phyloP scores from a whole-genome alignment of 1,140 invertebrate genomes.

The Teleogryllus occipitalis region DNA sequence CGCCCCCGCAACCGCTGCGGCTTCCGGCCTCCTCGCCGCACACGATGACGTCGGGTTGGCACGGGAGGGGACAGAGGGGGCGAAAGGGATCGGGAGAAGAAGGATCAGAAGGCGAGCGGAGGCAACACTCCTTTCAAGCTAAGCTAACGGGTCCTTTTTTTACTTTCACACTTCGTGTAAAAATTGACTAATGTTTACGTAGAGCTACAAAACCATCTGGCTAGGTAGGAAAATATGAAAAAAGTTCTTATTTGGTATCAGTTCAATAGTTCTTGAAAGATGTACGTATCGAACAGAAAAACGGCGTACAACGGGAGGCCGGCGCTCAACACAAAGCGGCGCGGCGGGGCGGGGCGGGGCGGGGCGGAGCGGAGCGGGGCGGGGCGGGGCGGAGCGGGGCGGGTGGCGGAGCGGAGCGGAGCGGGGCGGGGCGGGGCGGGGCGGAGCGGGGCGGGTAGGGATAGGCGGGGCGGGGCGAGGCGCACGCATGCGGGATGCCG shows the following conservation, averaged over 20 bases:
- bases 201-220: neutral
- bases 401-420: too few relatives aligned
- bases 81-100: neutral
- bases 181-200: neutral
- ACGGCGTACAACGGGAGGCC: neutral
- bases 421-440: too few relatives aligned
- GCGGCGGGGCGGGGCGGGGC: too few relatives aligned
- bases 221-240: neutral
- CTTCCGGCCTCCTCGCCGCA: too few relatives aligned
- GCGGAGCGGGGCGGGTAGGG: too few relatives aligned
- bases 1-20: too few relatives aligned
- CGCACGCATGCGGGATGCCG: too few relatives aligned
- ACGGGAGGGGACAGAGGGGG: neutral
- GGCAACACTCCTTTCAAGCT: neutral
- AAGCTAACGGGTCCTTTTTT: neutral
- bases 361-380: too few relatives aligned
- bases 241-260: neutral
- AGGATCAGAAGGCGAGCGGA: neutral
- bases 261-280: slow-evolving; percentile 1
- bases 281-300: neutral
- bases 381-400: too few relatives aligned
- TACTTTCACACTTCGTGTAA: neutral
- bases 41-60: too few relatives aligned
- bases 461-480: too few relatives aligned
- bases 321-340: too few relatives aligned